A percentile compares a stretch with the other conserved stretches of the same genome.
phyloP scores from a whole-genome alignment of 2,113 vertebrate genomes.

The Cathartes aura region DNA sequence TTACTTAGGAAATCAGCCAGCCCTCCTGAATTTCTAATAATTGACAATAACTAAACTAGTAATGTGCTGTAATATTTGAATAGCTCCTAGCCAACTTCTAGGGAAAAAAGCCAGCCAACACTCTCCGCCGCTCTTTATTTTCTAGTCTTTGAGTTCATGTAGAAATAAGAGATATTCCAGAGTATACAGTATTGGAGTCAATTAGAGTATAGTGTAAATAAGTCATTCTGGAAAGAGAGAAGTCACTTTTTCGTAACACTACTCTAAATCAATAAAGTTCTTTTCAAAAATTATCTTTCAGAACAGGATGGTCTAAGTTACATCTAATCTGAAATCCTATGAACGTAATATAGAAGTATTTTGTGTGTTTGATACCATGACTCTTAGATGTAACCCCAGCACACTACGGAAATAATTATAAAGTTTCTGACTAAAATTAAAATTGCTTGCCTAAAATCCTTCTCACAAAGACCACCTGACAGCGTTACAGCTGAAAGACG shows the following conservation, averaged over 20 bases:
- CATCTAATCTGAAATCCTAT: not conserved
- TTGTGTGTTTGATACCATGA: not conserved
- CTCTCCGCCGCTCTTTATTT: accelerated
- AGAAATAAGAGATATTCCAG: not conserved
- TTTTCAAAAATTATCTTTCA: not conserved
- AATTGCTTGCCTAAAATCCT: not conserved
- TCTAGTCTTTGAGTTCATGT: not conserved
- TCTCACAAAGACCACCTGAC: not conserved
- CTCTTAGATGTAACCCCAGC: not conserved
- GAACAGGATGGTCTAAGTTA: not conserved
- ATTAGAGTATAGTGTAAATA: not conserved
- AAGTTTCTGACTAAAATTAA: not conserved
- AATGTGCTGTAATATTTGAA: not conserved
- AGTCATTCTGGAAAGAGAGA: not conserved
- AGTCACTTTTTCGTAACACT: not conserved
- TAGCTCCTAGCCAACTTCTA: not conserved
- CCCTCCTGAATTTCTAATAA: not conserved
- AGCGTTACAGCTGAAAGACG: not conserved
- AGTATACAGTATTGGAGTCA: not conserved
- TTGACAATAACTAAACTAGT: not conserved
- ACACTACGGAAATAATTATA: not conserved
- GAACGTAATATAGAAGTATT: not conserved
- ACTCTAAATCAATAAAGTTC: not conserved
- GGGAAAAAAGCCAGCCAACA: not conserved
- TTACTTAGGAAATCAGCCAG: not conserved